phyloP scores from a whole-genome alignment of 1,140 invertebrate species.

The Brachionus plicatilis region DNA sequence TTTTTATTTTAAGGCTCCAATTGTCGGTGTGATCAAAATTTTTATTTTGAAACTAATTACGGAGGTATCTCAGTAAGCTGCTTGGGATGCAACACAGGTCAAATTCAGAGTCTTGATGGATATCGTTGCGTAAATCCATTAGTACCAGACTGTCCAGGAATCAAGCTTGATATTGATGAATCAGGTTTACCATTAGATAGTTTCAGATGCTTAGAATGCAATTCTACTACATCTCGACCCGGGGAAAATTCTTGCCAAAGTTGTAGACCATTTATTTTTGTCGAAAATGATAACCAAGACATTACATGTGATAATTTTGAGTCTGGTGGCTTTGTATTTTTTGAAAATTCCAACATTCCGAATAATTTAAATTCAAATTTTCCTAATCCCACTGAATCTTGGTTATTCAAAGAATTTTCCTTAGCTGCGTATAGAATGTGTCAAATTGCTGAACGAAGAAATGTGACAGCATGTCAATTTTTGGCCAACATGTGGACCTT shows the following conservation, averaged over 20 bases:
- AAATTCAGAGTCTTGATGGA: conserved; percentile 21
- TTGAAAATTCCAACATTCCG: background rate
- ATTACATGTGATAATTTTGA: background rate
- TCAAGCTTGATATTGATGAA: background rate
- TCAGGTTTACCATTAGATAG: background rate
- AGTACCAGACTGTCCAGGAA: background rate
- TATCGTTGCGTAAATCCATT: background rate
- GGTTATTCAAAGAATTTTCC: conserved; percentile 5
- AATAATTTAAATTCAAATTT: background rate
- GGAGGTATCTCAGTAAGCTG: background rate
- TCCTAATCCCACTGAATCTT: background rate
- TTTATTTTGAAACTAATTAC: conserved; percentile 2
- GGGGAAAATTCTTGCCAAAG: background rate
- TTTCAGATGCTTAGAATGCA: background rate
- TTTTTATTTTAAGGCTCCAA: background rate
- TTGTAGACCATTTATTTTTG: conserved; percentile 14
- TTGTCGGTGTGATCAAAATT: conserved; percentile 10
- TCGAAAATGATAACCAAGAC: background rate
- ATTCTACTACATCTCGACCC: background rate
- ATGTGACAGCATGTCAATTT: conserved; percentile 62
- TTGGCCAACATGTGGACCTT: conserved; percentile 67
- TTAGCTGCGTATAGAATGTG: background rate
- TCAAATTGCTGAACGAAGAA: conserved; percentile 39
- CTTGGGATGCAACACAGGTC: background rate
- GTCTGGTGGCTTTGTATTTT: conserved; percentile 7